A percentile compares a stretch with the other conserved stretches of the same genome.
Conservation (phyloP, 1,140 invertebrate genomes). For the Danaus plexippus region DNA sequence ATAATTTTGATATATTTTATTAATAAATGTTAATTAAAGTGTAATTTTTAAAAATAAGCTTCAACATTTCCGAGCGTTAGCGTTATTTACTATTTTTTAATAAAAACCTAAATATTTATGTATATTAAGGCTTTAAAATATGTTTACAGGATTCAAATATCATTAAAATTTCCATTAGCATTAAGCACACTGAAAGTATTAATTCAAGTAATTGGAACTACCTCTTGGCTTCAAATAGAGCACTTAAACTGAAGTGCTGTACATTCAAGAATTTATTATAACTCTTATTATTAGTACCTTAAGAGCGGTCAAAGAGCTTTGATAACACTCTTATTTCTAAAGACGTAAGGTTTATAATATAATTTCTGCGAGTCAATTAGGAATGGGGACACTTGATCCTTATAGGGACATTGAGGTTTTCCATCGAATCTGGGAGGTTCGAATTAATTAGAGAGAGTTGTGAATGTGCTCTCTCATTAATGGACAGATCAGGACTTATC, state of each 20-base stretch:
- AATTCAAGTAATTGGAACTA: constrained; percentile 22
- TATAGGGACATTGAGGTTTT: constrained; percentile 20
- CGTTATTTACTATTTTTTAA: no score
- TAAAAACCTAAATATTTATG: no score
- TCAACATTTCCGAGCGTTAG: no score
- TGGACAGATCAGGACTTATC: constrained; percentile 12
- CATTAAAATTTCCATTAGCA: no score
- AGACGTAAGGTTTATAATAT: constrained; percentile 3
- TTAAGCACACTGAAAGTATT: constrained; percentile 6
- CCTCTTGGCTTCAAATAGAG: constrained; percentile 22
- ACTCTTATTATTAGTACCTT: constrained; percentile 13
- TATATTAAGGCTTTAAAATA: no score
- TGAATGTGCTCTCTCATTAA: constrained; percentile 19
- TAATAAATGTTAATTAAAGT: no score
- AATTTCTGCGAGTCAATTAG: constrained; percentile 15
- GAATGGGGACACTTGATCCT: constrained; percentile 24
- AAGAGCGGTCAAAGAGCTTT: constrained; percentile 8
- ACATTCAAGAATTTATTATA: constrained; percentile 7
- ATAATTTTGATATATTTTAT: no score
- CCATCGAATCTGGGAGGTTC: constrained; percentile 20
- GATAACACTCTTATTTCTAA: constrained; percentile 1
- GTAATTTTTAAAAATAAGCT: no score
- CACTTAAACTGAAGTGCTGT: constrained; percentile 17
- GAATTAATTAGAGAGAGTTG: constrained; percentile 22
- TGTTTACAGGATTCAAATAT: no score